Evolutionary conservation across 2,888 invertebrate species (phyloP), one percentile per base, ranked within the genome.

Genomic region (Saturnia pavonia): DNA sequence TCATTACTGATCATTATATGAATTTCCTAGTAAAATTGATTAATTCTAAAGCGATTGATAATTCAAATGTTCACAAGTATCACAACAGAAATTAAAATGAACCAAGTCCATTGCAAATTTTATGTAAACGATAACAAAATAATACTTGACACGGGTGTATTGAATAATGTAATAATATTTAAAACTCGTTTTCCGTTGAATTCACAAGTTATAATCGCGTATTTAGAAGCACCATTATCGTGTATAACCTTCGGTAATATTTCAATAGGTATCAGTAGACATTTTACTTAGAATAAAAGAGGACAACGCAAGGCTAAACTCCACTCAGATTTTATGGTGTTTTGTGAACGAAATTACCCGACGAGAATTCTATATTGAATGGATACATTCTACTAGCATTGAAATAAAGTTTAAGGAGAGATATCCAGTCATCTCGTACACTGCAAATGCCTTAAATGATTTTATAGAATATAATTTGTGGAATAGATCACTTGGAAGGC

Each of bases 361-460:
- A 63, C 1, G 40, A 27, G 40, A 65, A 65, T 34, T 40, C 3
- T 48, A 22, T 65, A 40, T 40, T 65, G 40, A 40, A 72, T 63
- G 51, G 42, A 57, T 51, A 72, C 73, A 43, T 72, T 75, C 74
- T 73, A 75, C 73, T 70, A 73, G 75, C 75, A 73, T 74, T 75
- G 73, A 68, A 70, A 68, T 70, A 75, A 74, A 74, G 73, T 75
- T 75, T 72, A 75, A 74, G 72, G 75, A 67, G 68, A 71, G 66
- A 72, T 72, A 71, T 70, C 70, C 25, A 68, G 51, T 60, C 51
- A 70, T 72, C 69, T 73, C 70, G 65, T 45, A 69, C 14, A 25
- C 14, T 22, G 45, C 9, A 22, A 65, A 65, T n/a, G 40, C 65
- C 66, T 69, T 69, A 60, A 3, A 14, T 60, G 11, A 11, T 54